Conservation (phyloP, 1,140 invertebrate genomes). For the Ganaspis sp. region DNA sequence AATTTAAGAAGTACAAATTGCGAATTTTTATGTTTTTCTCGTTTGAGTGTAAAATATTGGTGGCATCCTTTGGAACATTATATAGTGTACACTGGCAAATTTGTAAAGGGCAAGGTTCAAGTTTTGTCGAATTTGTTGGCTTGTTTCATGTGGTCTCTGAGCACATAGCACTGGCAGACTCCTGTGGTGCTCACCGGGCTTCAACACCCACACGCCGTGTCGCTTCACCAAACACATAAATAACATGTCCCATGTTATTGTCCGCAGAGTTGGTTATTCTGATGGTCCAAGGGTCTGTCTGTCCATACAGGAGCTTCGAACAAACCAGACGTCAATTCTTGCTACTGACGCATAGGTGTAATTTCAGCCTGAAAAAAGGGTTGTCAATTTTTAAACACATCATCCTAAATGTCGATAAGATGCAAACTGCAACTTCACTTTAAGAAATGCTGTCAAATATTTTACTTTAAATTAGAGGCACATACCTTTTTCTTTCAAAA, state of each 20-base stretch:
- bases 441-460: constrained; percentile 12
- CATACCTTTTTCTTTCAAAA: background rate
- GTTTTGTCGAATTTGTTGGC: constrained; percentile 13
- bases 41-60: background rate
- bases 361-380: background rate
- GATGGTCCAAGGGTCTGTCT: background rate
- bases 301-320: constrained; percentile 2
- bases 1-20: too few relatives aligned
- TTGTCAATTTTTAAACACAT: constrained; percentile 12
- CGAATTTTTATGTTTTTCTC: too few relatives aligned
- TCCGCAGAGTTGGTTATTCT: constrained; percentile 35
- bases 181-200: constrained; percentile 72
- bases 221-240: constrained; percentile 72
- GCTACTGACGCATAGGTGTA: background rate
- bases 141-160: constrained; percentile 5
- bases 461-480: constrained; percentile 2
- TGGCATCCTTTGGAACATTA: background rate
- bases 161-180: constrained; percentile 53
- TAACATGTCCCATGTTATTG: constrained; percentile 55
- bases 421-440: background rate
- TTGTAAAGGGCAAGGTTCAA: constrained; percentile 8
- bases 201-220: constrained; percentile 74
- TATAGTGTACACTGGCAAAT: background rate
- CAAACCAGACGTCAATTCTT: constrained; percentile 18
- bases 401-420: constrained; percentile 24